These are phyloP conservation scores for Syrrhaptes paradoxus DNA, from an alignment of 2,113 vertebrate genomes.

Conservation along the genomic window DNA sequence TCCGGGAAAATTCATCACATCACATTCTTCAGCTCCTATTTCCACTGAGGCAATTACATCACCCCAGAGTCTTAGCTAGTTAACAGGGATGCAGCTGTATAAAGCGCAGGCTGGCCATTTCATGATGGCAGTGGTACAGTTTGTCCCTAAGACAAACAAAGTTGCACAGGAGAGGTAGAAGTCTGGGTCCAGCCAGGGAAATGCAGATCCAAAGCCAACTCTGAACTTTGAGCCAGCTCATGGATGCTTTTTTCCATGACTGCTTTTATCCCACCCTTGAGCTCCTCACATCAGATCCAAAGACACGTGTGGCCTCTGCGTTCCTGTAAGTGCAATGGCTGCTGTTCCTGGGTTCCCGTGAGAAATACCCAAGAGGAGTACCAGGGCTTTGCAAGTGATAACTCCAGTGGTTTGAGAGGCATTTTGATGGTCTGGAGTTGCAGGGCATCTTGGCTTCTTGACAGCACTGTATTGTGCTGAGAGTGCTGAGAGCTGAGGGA, in stretches of 20 bases:
- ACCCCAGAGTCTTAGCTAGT: neutral
- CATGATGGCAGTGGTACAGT: neutral
- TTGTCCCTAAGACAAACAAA: conserved; percentile 28
- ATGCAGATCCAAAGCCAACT: neutral
- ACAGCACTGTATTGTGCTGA: neutral
- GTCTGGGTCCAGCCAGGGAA: neutral
- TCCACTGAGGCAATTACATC: conserved; percentile 27
- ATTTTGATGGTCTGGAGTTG: neutral
- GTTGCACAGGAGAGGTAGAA: neutral
- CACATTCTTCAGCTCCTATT: conserved; percentile 43
- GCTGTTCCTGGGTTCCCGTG: neutral
- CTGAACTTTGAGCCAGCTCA: neutral
- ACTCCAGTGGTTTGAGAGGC: neutral
- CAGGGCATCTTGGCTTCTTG: neutral
- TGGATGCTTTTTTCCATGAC: neutral
- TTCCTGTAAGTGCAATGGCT: neutral
- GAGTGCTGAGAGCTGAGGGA: neutral
- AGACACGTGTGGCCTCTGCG: neutral
- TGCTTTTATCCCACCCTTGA: neutral
- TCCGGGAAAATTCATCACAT: neutral
- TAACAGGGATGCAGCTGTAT: neutral
- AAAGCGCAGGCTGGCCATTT: neutral
- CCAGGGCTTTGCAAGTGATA: neutral
- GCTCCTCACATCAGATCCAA: neutral
- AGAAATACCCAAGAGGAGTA: neutral